Percentiles rank a stretch among this genome's conserved stretches.
Evolutionary conservation across 1,140 invertebrate genomes (phyloP).

Genomic region (Drosophila miranda): DNA sequence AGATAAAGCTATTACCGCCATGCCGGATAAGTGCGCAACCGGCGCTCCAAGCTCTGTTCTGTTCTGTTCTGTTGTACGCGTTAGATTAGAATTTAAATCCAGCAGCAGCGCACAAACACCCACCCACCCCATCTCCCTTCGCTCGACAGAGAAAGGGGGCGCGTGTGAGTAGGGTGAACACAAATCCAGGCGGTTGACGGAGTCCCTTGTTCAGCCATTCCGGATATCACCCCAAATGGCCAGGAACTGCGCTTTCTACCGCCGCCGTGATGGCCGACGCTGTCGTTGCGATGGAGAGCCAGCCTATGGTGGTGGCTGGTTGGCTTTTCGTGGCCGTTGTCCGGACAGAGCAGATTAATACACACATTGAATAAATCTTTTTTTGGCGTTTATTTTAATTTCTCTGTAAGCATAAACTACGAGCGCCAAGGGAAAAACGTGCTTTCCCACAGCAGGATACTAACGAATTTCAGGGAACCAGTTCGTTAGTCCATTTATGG

Average conservation of each 20-base stretch:
- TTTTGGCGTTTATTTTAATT: conserved; percentile 80
- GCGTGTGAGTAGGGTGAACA: conserved; percentile 36
- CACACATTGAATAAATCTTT: conserved; percentile 79
- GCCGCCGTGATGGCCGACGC: conserved; percentile 29
- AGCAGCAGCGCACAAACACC: conserved; percentile 31
- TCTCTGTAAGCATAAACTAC: conserved; percentile 78
- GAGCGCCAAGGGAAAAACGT: conserved; percentile 59
- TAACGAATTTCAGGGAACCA: conserved; percentile 5
- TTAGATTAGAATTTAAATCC: conserved; percentile 80
- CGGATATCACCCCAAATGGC: conserved; percentile 74
- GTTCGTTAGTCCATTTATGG: conserved; percentile 38
- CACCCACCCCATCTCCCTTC: conserved; percentile 25
- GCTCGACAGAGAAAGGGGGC: conserved; percentile 1
- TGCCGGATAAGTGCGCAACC: conserved; percentile 68
- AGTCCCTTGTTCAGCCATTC: conserved; percentile 56
- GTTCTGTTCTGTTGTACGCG: conserved; percentile 36
- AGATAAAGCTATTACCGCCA: conserved; percentile 81
- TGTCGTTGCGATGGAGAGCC: neutral
- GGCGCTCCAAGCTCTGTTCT: conserved; percentile 31
- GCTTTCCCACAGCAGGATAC: conserved; percentile 33
- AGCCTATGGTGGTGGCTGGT: conserved; percentile 48
- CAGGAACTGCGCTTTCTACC: conserved; percentile 50
- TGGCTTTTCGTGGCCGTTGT: conserved; percentile 28
- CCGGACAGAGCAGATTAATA: conserved; percentile 74
- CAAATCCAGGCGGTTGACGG: conserved; percentile 38